These are phyloP conservation scores for Picathartes gymnocephalus DNA, from an alignment of 2,113 vertebrate species.

Conservation along the genomic window DNA sequence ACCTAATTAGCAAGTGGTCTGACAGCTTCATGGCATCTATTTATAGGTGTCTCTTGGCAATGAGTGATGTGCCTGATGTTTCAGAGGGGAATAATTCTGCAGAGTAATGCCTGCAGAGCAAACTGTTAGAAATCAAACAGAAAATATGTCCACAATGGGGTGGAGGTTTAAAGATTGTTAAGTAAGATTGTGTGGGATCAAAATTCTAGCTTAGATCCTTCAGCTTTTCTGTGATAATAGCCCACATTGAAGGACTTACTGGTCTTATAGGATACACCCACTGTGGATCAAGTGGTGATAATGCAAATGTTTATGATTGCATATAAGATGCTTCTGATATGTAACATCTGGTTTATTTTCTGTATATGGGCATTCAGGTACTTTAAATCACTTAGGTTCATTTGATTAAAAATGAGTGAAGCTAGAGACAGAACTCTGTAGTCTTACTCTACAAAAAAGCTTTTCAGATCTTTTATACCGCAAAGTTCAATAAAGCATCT, in stretches of 20 bases:
- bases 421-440: not conserved
- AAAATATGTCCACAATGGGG: not conserved
- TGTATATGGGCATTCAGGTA: not conserved
- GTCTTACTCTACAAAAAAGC: not conserved
- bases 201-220: not conserved
- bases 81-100: not conserved
- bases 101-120: not conserved
- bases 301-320: conserved; percentile 23
- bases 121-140: not conserved
- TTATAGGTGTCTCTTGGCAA: not conserved
- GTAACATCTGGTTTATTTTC: not conserved
- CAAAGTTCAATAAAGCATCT: conserved; percentile 20
- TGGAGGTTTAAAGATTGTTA: not conserved
- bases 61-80: not conserved
- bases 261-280: not conserved
- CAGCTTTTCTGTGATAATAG: not conserved
- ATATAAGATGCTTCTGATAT: not conserved
- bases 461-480: not conserved
- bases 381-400: conserved; percentile 15
- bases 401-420: conserved; percentile 37
- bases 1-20: not conserved
- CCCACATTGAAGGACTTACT: not conserved
- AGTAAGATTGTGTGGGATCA: not conserved
- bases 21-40: not conserved
- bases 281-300: not conserved